Evolutionary conservation across 2,888 invertebrate genomes (phyloP), one percentile per base, ranked within the genome.

Genomic region (Sympetrum striolatum): DNA sequence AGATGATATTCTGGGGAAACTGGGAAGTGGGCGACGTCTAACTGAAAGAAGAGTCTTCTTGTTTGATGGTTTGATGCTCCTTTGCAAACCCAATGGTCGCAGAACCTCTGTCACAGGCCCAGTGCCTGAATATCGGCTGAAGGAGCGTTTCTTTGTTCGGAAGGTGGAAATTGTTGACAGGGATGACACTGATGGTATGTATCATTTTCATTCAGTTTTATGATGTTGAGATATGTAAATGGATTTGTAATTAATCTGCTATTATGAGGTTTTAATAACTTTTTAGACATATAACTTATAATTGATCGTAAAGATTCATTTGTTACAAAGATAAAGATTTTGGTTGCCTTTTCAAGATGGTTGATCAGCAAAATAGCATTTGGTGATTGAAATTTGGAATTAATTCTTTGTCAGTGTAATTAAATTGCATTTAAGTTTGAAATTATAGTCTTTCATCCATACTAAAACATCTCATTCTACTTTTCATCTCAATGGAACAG

Each of bases 141-240:
- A 99, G 93, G 99, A 99, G 94, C 97, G 97, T 91, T 97, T 98
- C 93, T 97, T 98, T 93, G 97, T 99, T 91, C 95, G 99, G 91
- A 98, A 98, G 93, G 96, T 98, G 91, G 98, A 98, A 93, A 97
- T 99, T 53, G 96, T 97, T 80, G 99, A 99, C 93, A 95, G 97
- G 86, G 96, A 96, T n/a, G 99, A 99, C 93, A 96, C 97, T 0
- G 98, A 98, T 90, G 98, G 96, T 96, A 92, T 93, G 93, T 92
- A 64, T 39, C 18, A 18, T 44, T 31, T 73, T 73, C 18, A 2
- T 15, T 25, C 39, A 6, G 6, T 8, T 8, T 44, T 44, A 44
- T 6, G 10, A 6, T 44, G 4, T 6, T 31, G 53, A 53, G 1
- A 53, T 53, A 18, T 1, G 1, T 53, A 53, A 0, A 53, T 53